Percentiles rank a stretch among this genome's conserved stretches.
Evolutionary conservation across 2,113 vertebrate species (phyloP).

Genomic region (Spermophilus dauricus): DNA sequence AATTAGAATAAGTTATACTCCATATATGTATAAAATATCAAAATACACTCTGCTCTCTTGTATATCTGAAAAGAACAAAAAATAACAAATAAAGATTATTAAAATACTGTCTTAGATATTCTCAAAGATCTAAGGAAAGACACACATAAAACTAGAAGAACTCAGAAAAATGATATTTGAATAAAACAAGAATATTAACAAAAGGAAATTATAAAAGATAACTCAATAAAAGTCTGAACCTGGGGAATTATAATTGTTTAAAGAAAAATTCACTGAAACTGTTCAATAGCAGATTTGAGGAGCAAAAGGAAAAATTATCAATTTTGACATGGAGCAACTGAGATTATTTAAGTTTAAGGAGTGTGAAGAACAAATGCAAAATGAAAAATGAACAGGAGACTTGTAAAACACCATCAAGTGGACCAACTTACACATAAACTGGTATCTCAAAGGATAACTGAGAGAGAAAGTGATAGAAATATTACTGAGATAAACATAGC

Average conservation of each 20-base stretch:
- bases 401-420: not conserved
- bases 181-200: not conserved
- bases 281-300: not conserved
- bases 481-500: not conserved
- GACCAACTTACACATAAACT: too few species aligned
- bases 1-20: too few species aligned
- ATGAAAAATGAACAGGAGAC: not conserved
- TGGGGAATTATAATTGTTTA: not conserved
- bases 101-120: not conserved
- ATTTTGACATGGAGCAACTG: not conserved
- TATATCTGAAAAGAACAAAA: too few species aligned
- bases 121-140: not conserved
- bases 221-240: too few species aligned
- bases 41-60: too few species aligned
- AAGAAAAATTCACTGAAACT: not conserved
- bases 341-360: not conserved
- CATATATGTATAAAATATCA: too few species aligned
- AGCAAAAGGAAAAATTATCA: not conserved
- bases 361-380: not conserved
- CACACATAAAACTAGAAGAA: not conserved
- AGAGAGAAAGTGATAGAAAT: not conserved
- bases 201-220: not conserved
- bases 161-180: not conserved
- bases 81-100: not conserved
- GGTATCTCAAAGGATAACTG: not conserved